Conservation (phyloP, 2,888 invertebrate species). For the Mythimna albipuncta region DNA sequence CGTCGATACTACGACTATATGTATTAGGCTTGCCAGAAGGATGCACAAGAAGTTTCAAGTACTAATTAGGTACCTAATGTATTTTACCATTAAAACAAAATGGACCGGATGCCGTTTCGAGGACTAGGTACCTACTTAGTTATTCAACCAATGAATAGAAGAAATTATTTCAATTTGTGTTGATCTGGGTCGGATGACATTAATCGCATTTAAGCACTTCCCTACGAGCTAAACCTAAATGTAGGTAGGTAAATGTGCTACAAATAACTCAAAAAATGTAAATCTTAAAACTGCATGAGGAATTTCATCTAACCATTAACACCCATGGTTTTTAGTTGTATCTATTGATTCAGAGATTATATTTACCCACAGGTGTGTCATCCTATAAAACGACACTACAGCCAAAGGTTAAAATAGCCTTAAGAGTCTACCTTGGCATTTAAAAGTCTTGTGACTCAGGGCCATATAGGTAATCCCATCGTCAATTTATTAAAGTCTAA, state of each 20-base stretch:
- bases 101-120: too few species aligned
- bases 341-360: background rate
- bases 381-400: background rate
- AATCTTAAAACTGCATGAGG: background rate
- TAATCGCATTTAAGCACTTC: background rate
- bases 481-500: conserved; percentile 11
- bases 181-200: background rate
- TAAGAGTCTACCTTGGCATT: conserved; percentile 46
- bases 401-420: conserved; percentile 11
- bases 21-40: too few species aligned
- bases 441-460: conserved; percentile 29
- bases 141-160: background rate
- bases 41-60: too few species aligned
- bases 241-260: background rate
- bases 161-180: background rate
- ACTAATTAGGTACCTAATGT: too few species aligned
- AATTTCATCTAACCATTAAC: background rate
- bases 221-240: background rate
- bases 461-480: conserved; percentile 13
- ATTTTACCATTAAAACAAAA: too few species aligned
- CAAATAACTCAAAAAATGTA: background rate
- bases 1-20: too few species aligned
- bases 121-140: background rate
- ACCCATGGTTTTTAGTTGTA: background rate
- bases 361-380: background rate